Percentiles rank a stretch among this genome's conserved stretches.
Conservation (phyloP, 2,113 vertebrate species). For the Oenanthe oenanthe region DNA sequence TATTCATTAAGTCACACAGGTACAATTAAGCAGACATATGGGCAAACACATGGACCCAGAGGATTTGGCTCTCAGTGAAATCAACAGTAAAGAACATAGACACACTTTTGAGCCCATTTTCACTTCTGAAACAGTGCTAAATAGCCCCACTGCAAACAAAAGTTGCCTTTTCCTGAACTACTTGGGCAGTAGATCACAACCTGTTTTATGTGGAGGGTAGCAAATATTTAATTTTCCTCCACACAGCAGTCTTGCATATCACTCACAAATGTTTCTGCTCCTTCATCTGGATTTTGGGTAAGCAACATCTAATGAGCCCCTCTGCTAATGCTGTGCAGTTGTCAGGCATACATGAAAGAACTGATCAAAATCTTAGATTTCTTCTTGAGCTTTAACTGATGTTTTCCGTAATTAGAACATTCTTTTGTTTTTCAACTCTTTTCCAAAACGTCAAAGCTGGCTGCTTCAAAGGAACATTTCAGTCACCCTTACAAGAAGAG, state of each 20-base stretch:
- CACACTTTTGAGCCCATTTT: neutral
- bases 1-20: neutral
- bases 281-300: neutral
- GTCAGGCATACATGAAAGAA: neutral
- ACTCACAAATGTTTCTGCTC: neutral
- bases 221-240: neutral
- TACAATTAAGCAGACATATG: neutral
- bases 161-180: neutral
- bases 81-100: neutral
- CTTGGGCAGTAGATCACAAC: neutral
- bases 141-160: neutral
- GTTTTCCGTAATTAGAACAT: conserved; percentile 39
- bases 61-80: neutral
- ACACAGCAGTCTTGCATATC: neutral
- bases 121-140: neutral
- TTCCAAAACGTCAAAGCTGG: conserved; percentile 12
- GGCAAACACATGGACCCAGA: neutral
- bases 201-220: neutral
- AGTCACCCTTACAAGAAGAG: conserved; percentile 13
- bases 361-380: neutral
- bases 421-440: neutral
- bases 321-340: neutral
- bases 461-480: conserved; percentile 55
- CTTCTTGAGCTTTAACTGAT: conserved; percentile 21
- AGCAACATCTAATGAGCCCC: neutral